Conservation (phyloP, 1,140 invertebrate genomes). For the Trialeurodes vaporariorum region DNA sequence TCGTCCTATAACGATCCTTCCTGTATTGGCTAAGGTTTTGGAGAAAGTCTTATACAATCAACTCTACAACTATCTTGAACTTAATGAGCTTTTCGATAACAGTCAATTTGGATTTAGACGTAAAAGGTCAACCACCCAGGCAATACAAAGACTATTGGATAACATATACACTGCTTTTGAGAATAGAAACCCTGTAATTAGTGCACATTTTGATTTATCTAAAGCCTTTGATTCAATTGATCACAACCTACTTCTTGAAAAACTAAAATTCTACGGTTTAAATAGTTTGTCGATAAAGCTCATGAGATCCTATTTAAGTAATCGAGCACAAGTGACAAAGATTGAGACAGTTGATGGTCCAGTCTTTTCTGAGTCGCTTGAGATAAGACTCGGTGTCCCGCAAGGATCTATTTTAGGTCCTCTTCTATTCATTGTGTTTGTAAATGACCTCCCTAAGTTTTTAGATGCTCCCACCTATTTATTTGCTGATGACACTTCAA, state of each 20-base stretch:
- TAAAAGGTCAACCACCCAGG: not conserved
- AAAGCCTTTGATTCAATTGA: not conserved
- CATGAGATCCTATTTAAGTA: not conserved
- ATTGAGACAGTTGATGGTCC: not conserved
- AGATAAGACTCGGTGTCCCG: constrained; percentile 4
- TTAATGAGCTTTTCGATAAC: not conserved
- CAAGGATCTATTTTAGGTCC: not conserved
- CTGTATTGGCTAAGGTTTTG: constrained; percentile 1
- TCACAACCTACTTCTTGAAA: not conserved
- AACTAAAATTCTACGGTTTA: not conserved
- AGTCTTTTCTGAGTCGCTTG: not conserved
- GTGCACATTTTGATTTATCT: not conserved
- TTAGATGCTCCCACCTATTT: not conserved
- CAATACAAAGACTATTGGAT: not conserved
- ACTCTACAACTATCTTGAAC: not conserved
- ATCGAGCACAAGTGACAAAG: not conserved
- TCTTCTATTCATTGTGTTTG: not conserved
- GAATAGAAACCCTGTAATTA: not conserved
- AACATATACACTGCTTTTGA: not conserved
- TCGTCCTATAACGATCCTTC: constrained; percentile 5
- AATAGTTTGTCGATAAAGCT: not conserved
- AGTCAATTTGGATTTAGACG: not conserved
- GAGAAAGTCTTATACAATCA: not conserved
- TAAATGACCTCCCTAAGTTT: constrained; percentile 3
- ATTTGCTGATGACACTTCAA: not conserved